Conservation (phyloP, 2,797 vertebrate genomes). For the Crenichthys baileyi region DNA sequence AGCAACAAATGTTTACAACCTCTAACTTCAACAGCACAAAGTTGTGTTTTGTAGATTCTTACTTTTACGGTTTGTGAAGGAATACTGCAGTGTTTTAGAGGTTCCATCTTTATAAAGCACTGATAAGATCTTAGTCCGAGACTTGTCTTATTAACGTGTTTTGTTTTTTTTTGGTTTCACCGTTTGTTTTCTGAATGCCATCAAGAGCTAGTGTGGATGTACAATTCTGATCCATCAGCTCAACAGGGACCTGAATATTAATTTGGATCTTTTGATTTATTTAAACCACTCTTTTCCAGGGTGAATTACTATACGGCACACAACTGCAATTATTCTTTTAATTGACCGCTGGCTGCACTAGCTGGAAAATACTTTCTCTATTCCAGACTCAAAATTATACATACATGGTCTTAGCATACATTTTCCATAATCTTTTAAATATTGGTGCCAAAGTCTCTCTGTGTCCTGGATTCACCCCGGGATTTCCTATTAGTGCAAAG, state of each 20-base stretch:
- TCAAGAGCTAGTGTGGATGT: background rate
- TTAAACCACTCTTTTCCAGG: background rate
- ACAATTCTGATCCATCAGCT: background rate
- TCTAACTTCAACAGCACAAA: background rate
- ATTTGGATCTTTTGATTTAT: background rate
- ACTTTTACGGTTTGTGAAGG: background rate
- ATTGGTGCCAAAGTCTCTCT: background rate
- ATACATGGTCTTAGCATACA: background rate
- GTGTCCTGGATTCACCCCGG: background rate
- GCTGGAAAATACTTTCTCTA: background rate
- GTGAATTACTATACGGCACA: background rate
- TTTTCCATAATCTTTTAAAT: background rate
- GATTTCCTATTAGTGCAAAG: background rate
- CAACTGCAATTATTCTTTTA: background rate
- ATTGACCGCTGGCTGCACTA: background rate
- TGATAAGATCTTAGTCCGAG: constrained; percentile 8
- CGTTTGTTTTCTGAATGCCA: background rate
- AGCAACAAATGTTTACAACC: constrained; percentile 21
- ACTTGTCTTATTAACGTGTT: background rate
- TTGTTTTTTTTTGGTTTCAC: background rate
- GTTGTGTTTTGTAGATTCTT: background rate
- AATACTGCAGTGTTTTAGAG: background rate
- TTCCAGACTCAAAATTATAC: background rate
- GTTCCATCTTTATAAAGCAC: constrained; percentile 10
- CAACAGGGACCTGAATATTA: background rate